Evolutionary conservation across 2,888 invertebrate genomes (phyloP), one percentile per base, ranked within the genome.

Genomic region (Eupeodes latifasciatus): DNA sequence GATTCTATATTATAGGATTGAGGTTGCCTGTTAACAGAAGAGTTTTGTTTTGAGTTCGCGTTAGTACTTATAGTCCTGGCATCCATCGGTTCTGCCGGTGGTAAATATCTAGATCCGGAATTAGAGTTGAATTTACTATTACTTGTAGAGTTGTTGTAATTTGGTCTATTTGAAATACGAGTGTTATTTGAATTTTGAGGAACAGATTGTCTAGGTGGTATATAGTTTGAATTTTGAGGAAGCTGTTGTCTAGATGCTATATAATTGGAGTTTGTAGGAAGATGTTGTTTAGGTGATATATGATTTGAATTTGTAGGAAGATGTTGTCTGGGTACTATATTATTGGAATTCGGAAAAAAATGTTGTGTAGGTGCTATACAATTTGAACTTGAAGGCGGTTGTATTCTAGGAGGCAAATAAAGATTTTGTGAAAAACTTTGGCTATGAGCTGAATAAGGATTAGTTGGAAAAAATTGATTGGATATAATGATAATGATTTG

Each of bases 21-120:
- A 34, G 19, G 34, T 12, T 66, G 66, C 27, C 14, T 40, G n/a
- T 44, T 53, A 51, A 10, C 12, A 27, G n/a, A 49, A 19, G 47
- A 47, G 27, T 47, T 72, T 14, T 57, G 51, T 19, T 66, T 59
- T 14, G 57, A 77, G 12, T 11, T 4, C 34, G 67, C 67, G 5
- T 14, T 57, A 6, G 77, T 77, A 19, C 34, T 77, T 3, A n/a
- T 71, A 55, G 62, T 79, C 19, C 6, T 34, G n/a, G n/a, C 36
- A 49, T 79, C 79, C 79, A 79, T 64, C 0, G 79, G 62, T 55
- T 71, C 79, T 10, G 40, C 5, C 4, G 47, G 47, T 49, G 49
- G 27, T 16, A 49, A 3, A 49, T 27, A 66, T 66, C 12, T 66
- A 49, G 34, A n/a, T 49, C 47, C 47, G 6, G 7, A 5, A 27